Conservation (phyloP, 2,888 invertebrate species). For the Lithodes maja region DNA sequence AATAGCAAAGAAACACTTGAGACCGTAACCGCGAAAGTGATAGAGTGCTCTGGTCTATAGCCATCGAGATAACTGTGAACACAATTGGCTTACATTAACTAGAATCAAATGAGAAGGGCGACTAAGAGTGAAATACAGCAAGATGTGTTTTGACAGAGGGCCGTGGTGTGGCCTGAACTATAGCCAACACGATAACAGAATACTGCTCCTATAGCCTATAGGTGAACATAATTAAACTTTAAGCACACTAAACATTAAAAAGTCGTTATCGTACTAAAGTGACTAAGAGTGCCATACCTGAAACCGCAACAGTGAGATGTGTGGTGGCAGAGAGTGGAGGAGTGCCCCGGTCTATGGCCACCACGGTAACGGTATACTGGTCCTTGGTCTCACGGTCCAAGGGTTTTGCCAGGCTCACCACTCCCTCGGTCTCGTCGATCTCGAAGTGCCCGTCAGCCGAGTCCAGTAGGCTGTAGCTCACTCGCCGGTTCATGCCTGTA, state of each 20-base stretch:
- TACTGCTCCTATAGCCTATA: slow-evolving; percentile 75
- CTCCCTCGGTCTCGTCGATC: slow-evolving; percentile 88
- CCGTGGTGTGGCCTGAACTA: slow-evolving; percentile 88
- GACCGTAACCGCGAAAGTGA: no score
- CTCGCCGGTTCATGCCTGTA: slow-evolving; percentile 84
- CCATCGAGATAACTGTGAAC: no score
- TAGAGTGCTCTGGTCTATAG: no score
- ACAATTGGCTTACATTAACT: no score
- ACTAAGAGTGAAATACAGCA: no score
- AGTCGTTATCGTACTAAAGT: no score
- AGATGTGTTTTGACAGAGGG: slow-evolving; percentile 85
- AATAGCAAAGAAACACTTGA: no score
- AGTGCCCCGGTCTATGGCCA: slow-evolving; percentile 88
- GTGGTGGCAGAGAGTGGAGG: slow-evolving; percentile 87
- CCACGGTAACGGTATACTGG: slow-evolving; percentile 85
- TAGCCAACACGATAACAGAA: slow-evolving; percentile 86
- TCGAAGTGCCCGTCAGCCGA: slow-evolving; percentile 83
- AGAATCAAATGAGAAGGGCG: no score
- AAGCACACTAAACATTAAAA: no score
- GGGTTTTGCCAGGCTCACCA: slow-evolving; percentile 86
- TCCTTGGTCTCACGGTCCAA: slow-evolving; percentile 89
- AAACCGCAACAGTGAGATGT: slow-evolving; percentile 83
- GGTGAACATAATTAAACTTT: no score
- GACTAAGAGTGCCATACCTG: slow-evolving; percentile 30
- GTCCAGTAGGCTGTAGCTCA: slow-evolving; percentile 84